phyloP scores from a whole-genome alignment of 2,888 invertebrate genomes.

The Tinea trinotella region DNA sequence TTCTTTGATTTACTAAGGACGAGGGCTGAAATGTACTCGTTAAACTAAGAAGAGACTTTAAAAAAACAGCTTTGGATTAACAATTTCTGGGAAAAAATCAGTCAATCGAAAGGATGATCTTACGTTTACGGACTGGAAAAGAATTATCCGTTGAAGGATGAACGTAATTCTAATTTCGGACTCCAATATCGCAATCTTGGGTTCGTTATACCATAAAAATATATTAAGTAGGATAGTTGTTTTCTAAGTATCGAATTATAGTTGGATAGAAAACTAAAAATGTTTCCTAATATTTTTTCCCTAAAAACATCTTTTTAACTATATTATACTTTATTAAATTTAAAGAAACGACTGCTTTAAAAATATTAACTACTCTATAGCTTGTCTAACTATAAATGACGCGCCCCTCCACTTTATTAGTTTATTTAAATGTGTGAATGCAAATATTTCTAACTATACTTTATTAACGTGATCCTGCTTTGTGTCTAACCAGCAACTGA shows the following conservation, averaged over 20 bases:
- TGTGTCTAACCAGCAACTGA: too few species aligned
- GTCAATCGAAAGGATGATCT: slow-evolving; percentile 57
- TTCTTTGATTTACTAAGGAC: slow-evolving; percentile 47
- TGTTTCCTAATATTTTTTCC: too few species aligned
- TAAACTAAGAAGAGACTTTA: slow-evolving; percentile 41
- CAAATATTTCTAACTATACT: too few species aligned
- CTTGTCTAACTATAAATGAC: too few species aligned
- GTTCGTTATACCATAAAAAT: slow-evolving; percentile 37
- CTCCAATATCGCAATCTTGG: slow-evolving; percentile 35
- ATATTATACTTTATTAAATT: too few species aligned
- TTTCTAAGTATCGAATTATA: slow-evolving; percentile 27
- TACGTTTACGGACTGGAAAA: slow-evolving; percentile 52
- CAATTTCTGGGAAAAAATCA: slow-evolving; percentile 60
- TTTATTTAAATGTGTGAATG: too few species aligned
- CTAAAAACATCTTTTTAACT: too few species aligned
- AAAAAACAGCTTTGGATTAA: slow-evolving; percentile 55
- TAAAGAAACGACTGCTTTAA: too few species aligned
- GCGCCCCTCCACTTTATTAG: too few species aligned
- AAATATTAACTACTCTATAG: too few species aligned
- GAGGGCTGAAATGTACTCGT: not conserved
- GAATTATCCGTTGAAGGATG: slow-evolving; percentile 65
- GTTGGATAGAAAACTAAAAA: not conserved
- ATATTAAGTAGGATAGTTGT: slow-evolving; percentile 33
- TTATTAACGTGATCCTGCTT: too few species aligned
- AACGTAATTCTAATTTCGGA: slow-evolving; percentile 58